Base-by-base conservation (phyloP, 2,888 invertebrate genomes). In the Tromatobia lineatoria region DNA sequence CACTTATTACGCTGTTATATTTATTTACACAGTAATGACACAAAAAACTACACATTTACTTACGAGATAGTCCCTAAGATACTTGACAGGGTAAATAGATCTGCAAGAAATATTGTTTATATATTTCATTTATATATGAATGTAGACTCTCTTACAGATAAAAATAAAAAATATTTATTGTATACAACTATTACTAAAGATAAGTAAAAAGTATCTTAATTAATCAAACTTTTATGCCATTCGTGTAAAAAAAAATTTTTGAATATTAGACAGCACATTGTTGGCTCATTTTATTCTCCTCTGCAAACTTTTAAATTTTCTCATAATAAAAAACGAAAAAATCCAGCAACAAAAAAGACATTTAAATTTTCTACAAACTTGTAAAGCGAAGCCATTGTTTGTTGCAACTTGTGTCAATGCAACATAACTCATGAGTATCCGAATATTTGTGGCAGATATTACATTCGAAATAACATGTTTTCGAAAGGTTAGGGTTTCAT, bases 31-130 rank as follows among this genome's bases (percentile, higher is more conserved):
- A 54, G 25, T 42, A 79, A 67, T 10, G 54, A 54, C 78, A 50
- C 61, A 67, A 70, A 75, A 66, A 71, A 74, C 76, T 64, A 20
- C 20, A 23, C 47, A 78, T 57, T 66, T 54, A 90, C 93, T 90
- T 87, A 94, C 94, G 82, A 97, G 94, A 92, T 96, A 96, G 91
- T 97, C 96, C 87, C 96, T 95, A 89, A 97, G 96, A 91, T 96
- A 97, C 93, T 97, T 97, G 6, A 95, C 94, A 2, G 97, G 97
- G 93, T 97, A 97, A 87, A 97, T 95, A 50, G 95, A 94, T 93
- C 97, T 97, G 93, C 86, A 94, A 94, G 77, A 59, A 78, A 87
- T 50, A 50, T 38, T 2, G 10, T 38, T 38, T 38, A 38, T 10
- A 10, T 38, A 38, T 10, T 38, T 38, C 10, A 38, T 10, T 10